Base-by-base conservation (phyloP, 2,113 vertebrate genomes). In the Oreocharis arfaki region DNA sequence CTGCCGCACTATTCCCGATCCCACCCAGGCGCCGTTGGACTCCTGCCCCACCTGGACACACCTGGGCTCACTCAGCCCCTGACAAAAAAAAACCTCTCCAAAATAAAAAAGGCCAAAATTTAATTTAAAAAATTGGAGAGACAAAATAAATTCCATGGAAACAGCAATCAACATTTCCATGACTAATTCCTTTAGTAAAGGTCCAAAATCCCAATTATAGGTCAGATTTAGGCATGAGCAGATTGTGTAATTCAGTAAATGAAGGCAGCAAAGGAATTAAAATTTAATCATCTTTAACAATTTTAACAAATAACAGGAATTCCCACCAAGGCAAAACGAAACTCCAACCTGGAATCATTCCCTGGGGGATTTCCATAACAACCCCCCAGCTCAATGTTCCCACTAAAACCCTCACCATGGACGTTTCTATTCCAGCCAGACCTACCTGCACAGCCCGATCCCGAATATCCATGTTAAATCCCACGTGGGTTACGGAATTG, bases 311-410 rank as follows among this genome's bases (percentile, higher is more conserved):
- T 20, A 26, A 26, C 16, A 26, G 46, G 22, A 61, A 61, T 50
- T 33, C 26, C n/a, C 57, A 26, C 7, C 0, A 0, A 50, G 13
- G 10, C 16, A 9, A 41, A 71, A 71, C 9, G 39, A 50, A 16
- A 26, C 16, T 77, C 46, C 35, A 39, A 7, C 21, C 16, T 16
- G n/a, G 28, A 49, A 9, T 32, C 4, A 7, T 39, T 60, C 35
- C 16, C 21, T 32, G 16, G 44, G 22, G 9, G 15, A 27, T 21
- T 9, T 5, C 22, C 20, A 6, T 12, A 16, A 60, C 17, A 11
- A 15, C 2, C 16, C n/a, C 9, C 35, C 46, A 41, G 22, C 23
- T 63, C 17, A 16, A 8, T 21, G 5, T 27, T 41, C 22, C 41
- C 35, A 33, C 44, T 7, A 33, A 39, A 49, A 15, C 3, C 4